phyloP scores from a whole-genome alignment of 1,140 invertebrate genomes.

The Drosophila asahinai region DNA sequence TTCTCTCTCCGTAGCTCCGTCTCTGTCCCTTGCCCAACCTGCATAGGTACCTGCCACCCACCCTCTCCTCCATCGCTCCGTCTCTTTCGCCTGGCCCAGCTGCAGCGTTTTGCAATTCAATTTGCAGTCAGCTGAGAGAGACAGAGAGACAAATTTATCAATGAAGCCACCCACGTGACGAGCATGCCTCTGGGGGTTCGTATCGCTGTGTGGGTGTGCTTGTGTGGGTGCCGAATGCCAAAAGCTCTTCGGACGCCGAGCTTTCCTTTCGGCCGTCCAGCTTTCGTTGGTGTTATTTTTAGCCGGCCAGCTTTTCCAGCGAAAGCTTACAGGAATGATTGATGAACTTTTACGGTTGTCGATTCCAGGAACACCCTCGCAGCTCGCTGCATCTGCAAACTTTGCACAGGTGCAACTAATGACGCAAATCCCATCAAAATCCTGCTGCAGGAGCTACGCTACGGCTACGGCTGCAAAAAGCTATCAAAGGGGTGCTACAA shows the following conservation, averaged over 20 bases:
- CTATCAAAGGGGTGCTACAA: background rate
- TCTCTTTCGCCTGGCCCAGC: slow-evolving; percentile 46
- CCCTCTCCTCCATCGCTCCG: slow-evolving; percentile 1
- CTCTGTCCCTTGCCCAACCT: slow-evolving; percentile 31
- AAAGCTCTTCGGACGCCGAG: slow-evolving; percentile 44
- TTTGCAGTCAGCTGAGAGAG: slow-evolving; percentile 63
- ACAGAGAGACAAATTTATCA: slow-evolving; percentile 68
- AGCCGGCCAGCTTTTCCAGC: slow-evolving; percentile 32
- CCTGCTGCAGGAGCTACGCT: background rate
- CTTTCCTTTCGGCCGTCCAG: slow-evolving; percentile 37
- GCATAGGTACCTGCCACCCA: slow-evolving; percentile 11
- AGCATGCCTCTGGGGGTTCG: slow-evolving; percentile 4
- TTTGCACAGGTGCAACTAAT: slow-evolving; percentile 36
- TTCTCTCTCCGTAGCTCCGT: slow-evolving; percentile 2
- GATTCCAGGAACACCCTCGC: slow-evolving; percentile 24
- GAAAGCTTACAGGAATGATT: slow-evolving; percentile 54
- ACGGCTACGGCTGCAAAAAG: background rate
- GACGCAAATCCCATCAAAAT: slow-evolving; percentile 41
- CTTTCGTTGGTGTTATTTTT: slow-evolving; percentile 64
- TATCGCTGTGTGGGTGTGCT: background rate
- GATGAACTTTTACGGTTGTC: slow-evolving; percentile 3
- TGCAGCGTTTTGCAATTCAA: slow-evolving; percentile 80
- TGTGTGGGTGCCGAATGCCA: slow-evolving; percentile 20
- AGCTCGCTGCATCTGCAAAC: background rate
- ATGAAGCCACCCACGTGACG: slow-evolving; percentile 80